Percentiles rank a stretch among this genome's conserved stretches.
phyloP scores from a whole-genome alignment of 2,113 vertebrate genomes.

The Brachyistius frenatus region DNA sequence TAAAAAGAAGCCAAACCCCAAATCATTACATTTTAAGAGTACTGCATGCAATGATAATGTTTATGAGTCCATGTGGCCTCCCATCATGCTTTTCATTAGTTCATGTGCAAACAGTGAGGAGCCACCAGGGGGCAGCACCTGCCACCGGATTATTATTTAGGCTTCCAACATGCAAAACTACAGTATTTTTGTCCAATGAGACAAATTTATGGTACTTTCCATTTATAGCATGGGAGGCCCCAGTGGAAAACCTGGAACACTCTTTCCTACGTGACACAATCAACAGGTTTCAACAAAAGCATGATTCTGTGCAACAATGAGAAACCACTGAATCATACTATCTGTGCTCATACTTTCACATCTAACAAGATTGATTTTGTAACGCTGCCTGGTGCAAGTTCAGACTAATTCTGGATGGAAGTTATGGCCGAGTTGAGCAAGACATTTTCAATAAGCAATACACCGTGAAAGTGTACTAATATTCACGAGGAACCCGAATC shows the following conservation, averaged over 20 bases:
- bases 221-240: conserved; percentile 7
- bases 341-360: background rate
- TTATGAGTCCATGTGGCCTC: too few relatives aligned
- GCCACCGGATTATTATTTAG: background rate
- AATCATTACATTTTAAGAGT: background rate
- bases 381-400: background rate
- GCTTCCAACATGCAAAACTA: background rate
- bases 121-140: conserved; percentile 64
- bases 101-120: background rate
- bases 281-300: conserved; percentile 15
- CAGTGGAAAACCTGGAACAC: background rate
- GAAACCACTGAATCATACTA: too few relatives aligned
- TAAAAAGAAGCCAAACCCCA: background rate
- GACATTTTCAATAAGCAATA: background rate
- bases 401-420: background rate
- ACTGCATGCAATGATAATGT: background rate
- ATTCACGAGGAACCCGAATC: background rate
- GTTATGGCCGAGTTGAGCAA: background rate
- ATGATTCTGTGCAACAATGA: too few relatives aligned
- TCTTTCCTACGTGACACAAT: background rate
- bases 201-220: conserved; percentile 14
- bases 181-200: background rate
- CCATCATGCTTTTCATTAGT: background rate
- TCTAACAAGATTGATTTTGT: too few relatives aligned
- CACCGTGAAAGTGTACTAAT: background rate